Conservation (phyloP, 1,140 invertebrate species). For the Globodera rostochiensis region DNA sequence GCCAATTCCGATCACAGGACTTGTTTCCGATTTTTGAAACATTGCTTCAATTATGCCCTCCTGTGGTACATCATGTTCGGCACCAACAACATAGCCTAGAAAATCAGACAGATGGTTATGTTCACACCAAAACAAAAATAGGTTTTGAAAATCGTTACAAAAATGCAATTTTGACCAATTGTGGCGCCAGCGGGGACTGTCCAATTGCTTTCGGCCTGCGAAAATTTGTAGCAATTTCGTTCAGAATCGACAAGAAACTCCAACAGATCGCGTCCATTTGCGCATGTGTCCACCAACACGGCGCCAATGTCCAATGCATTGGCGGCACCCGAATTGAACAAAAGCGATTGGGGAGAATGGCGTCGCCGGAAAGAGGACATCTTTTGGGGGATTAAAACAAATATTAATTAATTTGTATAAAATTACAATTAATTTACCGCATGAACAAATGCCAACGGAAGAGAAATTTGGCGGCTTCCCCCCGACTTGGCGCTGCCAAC, state of each 20-base stretch:
- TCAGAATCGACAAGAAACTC: slow-evolving; percentile 60
- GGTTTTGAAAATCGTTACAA: not conserved
- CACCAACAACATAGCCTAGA: slow-evolving; percentile 50
- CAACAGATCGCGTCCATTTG: slow-evolving; percentile 37
- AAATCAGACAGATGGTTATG: not conserved
- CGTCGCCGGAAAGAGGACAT: slow-evolving; percentile 55
- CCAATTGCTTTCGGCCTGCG: slow-evolving; percentile 57
- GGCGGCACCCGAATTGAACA: slow-evolving; percentile 35
- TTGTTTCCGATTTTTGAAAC: not conserved
- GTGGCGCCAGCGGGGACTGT: slow-evolving; percentile 59
- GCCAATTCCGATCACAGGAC: slow-evolving; percentile 12
- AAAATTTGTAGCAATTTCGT: slow-evolving; percentile 55
- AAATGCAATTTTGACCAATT: slow-evolving; percentile 40
- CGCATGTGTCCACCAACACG: slow-evolving; percentile 56
- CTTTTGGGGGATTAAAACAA: not conserved
- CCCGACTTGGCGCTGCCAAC: not conserved
- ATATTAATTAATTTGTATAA: not conserved
- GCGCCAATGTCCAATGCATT: slow-evolving; percentile 56
- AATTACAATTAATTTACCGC: slow-evolving; percentile 39
- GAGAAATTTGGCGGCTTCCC: slow-evolving; percentile 28
- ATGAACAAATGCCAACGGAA: slow-evolving; percentile 59
- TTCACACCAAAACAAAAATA: no score
- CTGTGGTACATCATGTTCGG: slow-evolving; percentile 36
- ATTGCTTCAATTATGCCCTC: slow-evolving; percentile 15
- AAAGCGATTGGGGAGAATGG: slow-evolving; percentile 48